Evolutionary conservation across 2,888 invertebrate genomes (phyloP), one percentile per base, ranked within the genome.

Genomic region (Cerceris ruficornis): DNA sequence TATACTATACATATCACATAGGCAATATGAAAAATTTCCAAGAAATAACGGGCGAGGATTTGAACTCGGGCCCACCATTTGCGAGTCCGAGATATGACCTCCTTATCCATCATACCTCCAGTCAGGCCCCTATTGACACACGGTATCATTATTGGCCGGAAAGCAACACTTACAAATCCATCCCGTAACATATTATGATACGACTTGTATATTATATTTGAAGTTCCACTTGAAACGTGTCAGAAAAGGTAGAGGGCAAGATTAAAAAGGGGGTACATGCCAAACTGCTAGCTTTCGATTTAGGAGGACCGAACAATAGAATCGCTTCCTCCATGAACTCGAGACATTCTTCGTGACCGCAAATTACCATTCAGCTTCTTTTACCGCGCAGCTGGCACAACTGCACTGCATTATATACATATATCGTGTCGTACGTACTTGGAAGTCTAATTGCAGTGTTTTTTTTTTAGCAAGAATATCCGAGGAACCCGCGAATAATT

Each of bases 251-350:
- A 52, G 42, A 58, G 28, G 54, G 65, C 72, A 55, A 65, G 64
- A 15, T 57, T 11, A 39, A 66, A 62, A 68, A 46, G 66, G 61
- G 60, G 61, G 4, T 28, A 28, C 14, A 39, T 13, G 42, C 9
- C 39, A 39, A 68, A 65, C 65, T 69, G 79, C 80, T 50, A 79
- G 58, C 75, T 81, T 79, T 81, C 79, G 73, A 76, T 79, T 79
- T 76, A 76, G 59, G 69, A 79, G 76, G 64, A 68, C 72, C 69
- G 60, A 72, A 81, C 80, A 81, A 81, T 81, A 43, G 55, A 49
- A 46, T 1, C 50, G 67, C 67, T 64, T 67, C 67, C 64, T 62
- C 80, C 67, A 72, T 76, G 80, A 81, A 81, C 80, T 75, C 72
- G 62, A 72, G 77, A 69, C 77, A 46, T 73, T 50, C 62, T 79